Base-by-base conservation (phyloP, 2,113 vertebrate genomes). In the Aplodontia rufa region DNA sequence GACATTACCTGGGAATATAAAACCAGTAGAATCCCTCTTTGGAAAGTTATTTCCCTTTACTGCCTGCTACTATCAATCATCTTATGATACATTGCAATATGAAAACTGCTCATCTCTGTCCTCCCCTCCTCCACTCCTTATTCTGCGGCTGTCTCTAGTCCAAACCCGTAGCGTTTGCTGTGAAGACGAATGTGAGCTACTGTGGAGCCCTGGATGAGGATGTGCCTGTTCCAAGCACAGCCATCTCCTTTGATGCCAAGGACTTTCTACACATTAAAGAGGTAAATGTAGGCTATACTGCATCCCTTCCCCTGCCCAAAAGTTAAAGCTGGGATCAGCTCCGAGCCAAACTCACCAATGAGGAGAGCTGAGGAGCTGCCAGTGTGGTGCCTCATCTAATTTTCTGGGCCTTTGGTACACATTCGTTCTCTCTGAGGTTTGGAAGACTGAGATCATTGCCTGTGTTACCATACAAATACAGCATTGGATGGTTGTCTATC, bases 201-300 rank as follows among this genome's bases (percentile, higher is more conserved):
- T 99, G 99, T 6, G 99, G 99, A 0, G 99, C 99, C 71, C 98
- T 99, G 98, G 99, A 99, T 84, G 99, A 99, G 97, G 99, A 99
- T 97, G 99, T 99, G 86, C 99, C 99, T n/a, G 99, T 99, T 78
- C 99, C 99, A 5, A 99, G 99, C 97, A 99, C 99, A 2, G 99
- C 99, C 96, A 99, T 99, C 98, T 99, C 99, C 80, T 99, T 99
- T 47, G 99, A 99, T 94, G 99, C 99, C 98, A 99, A 99, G 99
- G 99, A 99, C 98, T 99, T 99, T 97, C 99, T 99, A 37, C 99
- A 99, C 98, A 99, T 99, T 93, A 99, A 99, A 98, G 99, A 99
- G 99, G 99, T 99, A 98, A 98, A 96, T 81, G 68, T 69, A 83
- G 71, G 72, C 17, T 51, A 58, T 3, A 55, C 66, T 91, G 85